phyloP scores from a whole-genome alignment of 2,113 vertebrate species.

The Catharus minimus region DNA sequence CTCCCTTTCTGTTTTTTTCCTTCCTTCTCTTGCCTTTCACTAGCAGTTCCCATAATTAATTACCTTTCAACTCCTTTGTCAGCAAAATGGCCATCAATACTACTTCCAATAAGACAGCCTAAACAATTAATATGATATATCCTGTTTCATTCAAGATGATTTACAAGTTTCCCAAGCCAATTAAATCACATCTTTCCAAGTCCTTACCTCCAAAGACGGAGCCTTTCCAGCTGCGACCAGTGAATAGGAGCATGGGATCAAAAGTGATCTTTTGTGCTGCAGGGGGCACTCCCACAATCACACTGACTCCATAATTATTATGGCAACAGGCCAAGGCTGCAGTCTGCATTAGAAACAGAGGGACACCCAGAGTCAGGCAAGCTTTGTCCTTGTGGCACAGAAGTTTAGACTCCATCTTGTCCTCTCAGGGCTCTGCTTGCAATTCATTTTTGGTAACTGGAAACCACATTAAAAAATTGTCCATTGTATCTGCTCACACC shows the following conservation, averaged over 20 bases:
- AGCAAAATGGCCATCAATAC: background rate
- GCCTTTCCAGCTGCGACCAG: slow-evolving; percentile 80
- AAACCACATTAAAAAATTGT: background rate
- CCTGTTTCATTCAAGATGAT: background rate
- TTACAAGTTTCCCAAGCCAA: background rate
- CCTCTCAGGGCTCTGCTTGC: background rate
- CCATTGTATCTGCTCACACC: background rate
- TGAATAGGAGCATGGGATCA: slow-evolving; percentile 73
- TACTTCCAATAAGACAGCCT: background rate
- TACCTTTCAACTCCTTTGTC: background rate
- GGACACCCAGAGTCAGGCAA: background rate
- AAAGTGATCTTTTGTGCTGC: slow-evolving; percentile 64
- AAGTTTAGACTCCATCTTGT: background rate
- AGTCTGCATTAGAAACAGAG: slow-evolving; percentile 57
- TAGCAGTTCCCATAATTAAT: background rate
- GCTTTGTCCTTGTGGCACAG: rapidly evolving
- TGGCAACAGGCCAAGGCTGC: slow-evolving; percentile 78
- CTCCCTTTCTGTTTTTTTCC: background rate
- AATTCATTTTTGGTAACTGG: background rate
- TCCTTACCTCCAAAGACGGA: slow-evolving; percentile 82
- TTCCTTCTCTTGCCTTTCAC: background rate
- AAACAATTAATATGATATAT: background rate
- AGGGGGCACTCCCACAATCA: slow-evolving; percentile 79
- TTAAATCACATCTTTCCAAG: background rate
- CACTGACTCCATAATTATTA: slow-evolving; percentile 71